Evolutionary conservation across 2,797 vertebrate genomes (phyloP), one percentile per base, ranked within the genome.

Genomic region (Eulemur coronatus): DNA sequence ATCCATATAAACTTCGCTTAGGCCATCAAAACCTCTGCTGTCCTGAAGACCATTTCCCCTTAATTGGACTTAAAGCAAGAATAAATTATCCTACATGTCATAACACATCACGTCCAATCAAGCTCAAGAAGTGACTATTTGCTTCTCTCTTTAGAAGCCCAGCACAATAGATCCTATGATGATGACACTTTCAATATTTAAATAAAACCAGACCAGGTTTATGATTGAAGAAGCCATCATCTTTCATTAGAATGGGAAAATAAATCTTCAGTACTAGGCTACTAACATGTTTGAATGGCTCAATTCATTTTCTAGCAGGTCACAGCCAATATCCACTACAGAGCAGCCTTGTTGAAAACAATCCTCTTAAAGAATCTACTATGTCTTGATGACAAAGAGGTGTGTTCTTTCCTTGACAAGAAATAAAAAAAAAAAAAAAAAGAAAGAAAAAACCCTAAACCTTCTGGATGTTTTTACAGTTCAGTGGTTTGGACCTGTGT

Each of bases 211-310:
- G 96, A 7, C 46, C 63, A 0, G 41, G 88, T 79, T 96, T 97
- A 86, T 75, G 38, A 80, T 48, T 38, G 41, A 96, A 18, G 46
- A 84, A 90, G 73, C 73, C 55, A 73, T 96, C 95, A 89, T 94
- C 88, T 96, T 97, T 96, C 67, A 97, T 80, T 52, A 96, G 75
- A 94, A 95, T 48, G 14, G 79, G 96, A 96, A 96, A 95, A 96
- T 55, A 82, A 50, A 20, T 87, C 96, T 75, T 94, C 87, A 95
- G 43, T 43, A 59, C 57, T 84, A 70, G 96, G 88, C 73, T 72
- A 78, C 93, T 86, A 94, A 80, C 70, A 65, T 86, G 91, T 96
- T 80, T 69, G 93, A 95, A 76, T 92, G 73, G 67, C 84, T 97
- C 96, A 63, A 38, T 92, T 97, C 75, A 84, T 84, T 98, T 96